These are phyloP conservation scores for Eupristina koningsbergeri DNA, from an alignment of 1,140 invertebrate genomes.

Conservation along the genomic window DNA sequence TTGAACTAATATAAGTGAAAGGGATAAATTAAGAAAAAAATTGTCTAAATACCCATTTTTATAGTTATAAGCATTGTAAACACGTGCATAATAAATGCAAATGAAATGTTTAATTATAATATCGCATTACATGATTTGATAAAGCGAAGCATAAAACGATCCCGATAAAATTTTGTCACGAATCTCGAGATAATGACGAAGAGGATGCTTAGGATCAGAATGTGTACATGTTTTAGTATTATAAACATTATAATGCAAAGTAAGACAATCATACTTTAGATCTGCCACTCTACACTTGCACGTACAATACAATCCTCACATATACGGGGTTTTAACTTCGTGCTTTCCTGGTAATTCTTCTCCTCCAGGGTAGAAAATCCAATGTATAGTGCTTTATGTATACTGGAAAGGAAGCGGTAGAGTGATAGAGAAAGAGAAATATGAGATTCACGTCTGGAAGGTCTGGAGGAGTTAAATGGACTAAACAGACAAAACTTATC, in stretches of 20 bases:
- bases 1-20: no score
- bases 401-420: background rate
- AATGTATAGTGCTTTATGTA: constrained; percentile 3
- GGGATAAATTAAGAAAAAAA: no score
- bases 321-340: background rate
- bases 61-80: no score
- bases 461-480: background rate
- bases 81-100: no score
- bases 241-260: background rate
- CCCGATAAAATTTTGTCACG: constrained; percentile 1
- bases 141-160: background rate
- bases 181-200: background rate
- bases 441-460: background rate
- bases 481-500: constrained; percentile 17
- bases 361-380: background rate
- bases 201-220: background rate
- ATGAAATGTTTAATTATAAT: no score
- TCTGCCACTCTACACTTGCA: background rate
- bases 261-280: background rate
- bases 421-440: background rate
- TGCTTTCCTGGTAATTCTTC: constrained; percentile 9
- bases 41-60: no score
- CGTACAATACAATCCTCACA: background rate
- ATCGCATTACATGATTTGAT: background rate
- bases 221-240: background rate